Evolutionary conservation across 2,888 invertebrate genomes (phyloP).

Genomic region (Dolichomitus sp.): DNA sequence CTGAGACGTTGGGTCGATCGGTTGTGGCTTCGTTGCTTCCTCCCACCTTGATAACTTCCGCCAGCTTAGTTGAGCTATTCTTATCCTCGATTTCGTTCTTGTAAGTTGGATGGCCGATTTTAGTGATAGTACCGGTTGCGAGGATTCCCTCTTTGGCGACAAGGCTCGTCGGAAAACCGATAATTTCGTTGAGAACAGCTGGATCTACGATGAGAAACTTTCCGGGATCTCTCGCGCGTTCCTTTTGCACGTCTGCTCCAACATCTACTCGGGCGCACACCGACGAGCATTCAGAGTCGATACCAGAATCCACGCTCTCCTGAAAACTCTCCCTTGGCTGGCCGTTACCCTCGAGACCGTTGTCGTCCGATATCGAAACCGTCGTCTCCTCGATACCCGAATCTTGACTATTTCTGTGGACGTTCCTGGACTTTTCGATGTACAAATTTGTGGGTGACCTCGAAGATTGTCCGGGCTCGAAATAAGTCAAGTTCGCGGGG

Average conservation of each 20-base stretch:
- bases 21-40: constrained; percentile 48
- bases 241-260: constrained; percentile 54
- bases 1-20: constrained; percentile 43
- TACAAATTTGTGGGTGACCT: constrained; percentile 71
- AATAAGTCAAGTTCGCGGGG: constrained; percentile 49
- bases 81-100: constrained; percentile 37
- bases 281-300: constrained; percentile 78
- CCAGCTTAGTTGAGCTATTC: constrained; percentile 26
- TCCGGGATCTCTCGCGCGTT: constrained; percentile 58
- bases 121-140: constrained; percentile 16
- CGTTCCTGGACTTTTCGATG: constrained; percentile 70
- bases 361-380: constrained; percentile 71
- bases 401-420: constrained; percentile 76
- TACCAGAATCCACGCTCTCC: constrained; percentile 76
- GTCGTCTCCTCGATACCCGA: constrained; percentile 76
- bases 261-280: constrained; percentile 68
- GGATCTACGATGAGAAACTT: constrained; percentile 18
- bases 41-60: constrained; percentile 28
- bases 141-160: constrained; percentile 32
- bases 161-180: constrained; percentile 15
- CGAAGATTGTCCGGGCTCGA: constrained; percentile 54
- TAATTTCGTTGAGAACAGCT: constrained; percentile 13
- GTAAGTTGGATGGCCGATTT: constrained; percentile 6
- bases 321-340: constrained; percentile 72
- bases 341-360: constrained; percentile 57